These are phyloP conservation scores for Catocala sponsa DNA, from an alignment of 2,888 invertebrate genomes.

Conservation along the genomic window DNA sequence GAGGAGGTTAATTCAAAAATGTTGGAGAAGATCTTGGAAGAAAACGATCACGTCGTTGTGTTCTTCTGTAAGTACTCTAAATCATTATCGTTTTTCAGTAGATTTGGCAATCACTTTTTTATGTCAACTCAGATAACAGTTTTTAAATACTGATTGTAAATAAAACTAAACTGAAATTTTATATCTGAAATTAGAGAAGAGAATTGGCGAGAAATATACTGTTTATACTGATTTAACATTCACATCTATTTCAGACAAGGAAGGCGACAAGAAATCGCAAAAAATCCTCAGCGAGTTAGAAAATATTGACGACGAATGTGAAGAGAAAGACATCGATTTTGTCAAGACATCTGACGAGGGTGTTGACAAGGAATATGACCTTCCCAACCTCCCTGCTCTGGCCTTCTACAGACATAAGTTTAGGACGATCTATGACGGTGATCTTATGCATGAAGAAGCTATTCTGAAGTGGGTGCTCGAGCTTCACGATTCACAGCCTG, in stretches of 20 bases:
- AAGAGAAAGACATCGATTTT: constrained; percentile 96
- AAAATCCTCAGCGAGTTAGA: constrained; percentile 96
- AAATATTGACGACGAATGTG: constrained; percentile 97
- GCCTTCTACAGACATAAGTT: constrained; percentile 96
- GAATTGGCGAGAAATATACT: too few relatives aligned
- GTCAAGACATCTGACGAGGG: constrained; percentile 97
- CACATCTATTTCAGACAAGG: constrained; percentile 90
- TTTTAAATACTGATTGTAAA: too few relatives aligned
- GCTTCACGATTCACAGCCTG: constrained; percentile 94
- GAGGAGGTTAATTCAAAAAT: constrained; percentile 97
- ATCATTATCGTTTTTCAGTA: not conserved
- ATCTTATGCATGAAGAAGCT: constrained; percentile 96
- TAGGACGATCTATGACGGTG: constrained; percentile 95
- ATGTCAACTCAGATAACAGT: not conserved
- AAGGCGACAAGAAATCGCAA: constrained; percentile 96
- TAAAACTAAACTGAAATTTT: too few relatives aligned
- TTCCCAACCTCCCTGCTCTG: constrained; percentile 93
- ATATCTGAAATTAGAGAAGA: too few relatives aligned
- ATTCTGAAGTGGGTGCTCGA: constrained; percentile 97
- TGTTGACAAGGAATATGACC: constrained; percentile 95
- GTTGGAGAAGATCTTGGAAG: constrained; percentile 96
- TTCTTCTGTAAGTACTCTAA: constrained; percentile 94
- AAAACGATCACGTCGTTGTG: constrained; percentile 96
- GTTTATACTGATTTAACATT: not conserved
- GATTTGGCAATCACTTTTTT: not conserved